phyloP scores from a whole-genome alignment of 1,140 invertebrate species.

The Hesperophylax magnus region DNA sequence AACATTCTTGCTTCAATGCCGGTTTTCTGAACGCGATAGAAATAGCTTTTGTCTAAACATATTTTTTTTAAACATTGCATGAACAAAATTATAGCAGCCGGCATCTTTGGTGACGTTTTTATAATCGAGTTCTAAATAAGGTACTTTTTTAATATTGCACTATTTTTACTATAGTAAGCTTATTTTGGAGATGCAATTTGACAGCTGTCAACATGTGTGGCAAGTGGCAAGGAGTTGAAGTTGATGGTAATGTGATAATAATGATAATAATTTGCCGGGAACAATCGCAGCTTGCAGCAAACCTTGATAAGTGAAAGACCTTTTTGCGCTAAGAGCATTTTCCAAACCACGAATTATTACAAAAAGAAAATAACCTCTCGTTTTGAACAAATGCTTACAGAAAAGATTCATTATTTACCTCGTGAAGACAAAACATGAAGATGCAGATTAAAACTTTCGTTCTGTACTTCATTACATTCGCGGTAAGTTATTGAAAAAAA shows the following conservation, averaged over 20 bases:
- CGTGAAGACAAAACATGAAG: slow-evolving; percentile 32
- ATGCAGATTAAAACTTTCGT: slow-evolving; percentile 43
- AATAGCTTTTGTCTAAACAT: not conserved
- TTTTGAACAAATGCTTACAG: slow-evolving; percentile 16
- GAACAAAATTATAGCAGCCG: not conserved
- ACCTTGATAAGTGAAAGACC: not conserved
- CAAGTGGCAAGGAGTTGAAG: not conserved
- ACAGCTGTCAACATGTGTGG: slow-evolving; percentile 7
- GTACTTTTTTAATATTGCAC: no score
- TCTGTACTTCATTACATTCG: slow-evolving; percentile 48
- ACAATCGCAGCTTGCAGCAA: not conserved
- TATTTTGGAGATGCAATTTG: not conserved
- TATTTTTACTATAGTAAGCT: no score
- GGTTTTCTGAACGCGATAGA: no score
- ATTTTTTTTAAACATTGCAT: not conserved
- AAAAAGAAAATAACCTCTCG: not conserved
- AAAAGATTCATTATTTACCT: not conserved
- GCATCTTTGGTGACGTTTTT: not conserved
- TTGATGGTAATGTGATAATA: not conserved
- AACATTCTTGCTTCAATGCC: no score
- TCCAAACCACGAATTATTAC: not conserved
- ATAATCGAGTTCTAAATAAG: no score
- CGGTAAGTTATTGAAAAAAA: slow-evolving; percentile 30
- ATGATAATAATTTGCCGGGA: not conserved
- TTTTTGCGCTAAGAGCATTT: not conserved